A percentile compares a stretch with the other conserved stretches of the same genome.
phyloP scores from a whole-genome alignment of 2,888 invertebrate genomes.

The Eudasyphora cyanicolor region DNA sequence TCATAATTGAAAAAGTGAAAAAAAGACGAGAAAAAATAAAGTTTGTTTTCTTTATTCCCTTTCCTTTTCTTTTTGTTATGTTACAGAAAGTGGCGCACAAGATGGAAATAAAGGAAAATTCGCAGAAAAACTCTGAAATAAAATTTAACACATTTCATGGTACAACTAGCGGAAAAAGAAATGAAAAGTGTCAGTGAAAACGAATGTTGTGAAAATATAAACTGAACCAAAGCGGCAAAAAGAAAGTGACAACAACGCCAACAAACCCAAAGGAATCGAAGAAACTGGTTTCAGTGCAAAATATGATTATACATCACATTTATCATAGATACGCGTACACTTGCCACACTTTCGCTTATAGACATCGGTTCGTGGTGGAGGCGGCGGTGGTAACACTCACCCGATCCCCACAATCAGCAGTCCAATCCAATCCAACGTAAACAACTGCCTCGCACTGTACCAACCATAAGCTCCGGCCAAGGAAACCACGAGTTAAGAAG shows the following conservation, averaged over 20 bases:
- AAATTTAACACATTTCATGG: constrained; percentile 45
- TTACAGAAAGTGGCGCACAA: constrained; percentile 31
- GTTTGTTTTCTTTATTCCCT: constrained; percentile 61
- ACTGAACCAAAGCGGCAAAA: constrained; percentile 33
- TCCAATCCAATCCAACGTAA: background rate
- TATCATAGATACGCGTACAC: constrained; percentile 43
- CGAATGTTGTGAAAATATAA: constrained; percentile 32
- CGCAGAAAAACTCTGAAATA: constrained; percentile 23
- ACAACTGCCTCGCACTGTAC: constrained; percentile 41
- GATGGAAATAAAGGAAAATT: constrained; percentile 12
- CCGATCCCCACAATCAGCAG: too few relatives aligned
- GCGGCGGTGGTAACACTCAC: background rate
- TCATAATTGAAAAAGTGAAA: constrained; percentile 47
- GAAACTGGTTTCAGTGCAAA: constrained; percentile 30
- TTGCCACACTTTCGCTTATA: background rate
- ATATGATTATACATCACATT: constrained; percentile 51
- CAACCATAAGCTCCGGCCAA: constrained; percentile 28
- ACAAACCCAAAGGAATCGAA: constrained; percentile 1
- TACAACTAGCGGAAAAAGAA: constrained; percentile 48
- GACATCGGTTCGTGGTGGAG: too few relatives aligned
- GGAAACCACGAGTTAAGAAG: constrained; percentile 20
- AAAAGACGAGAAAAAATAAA: constrained; percentile 16
- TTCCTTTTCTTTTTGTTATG: constrained; percentile 9
- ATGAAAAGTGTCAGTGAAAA: constrained; percentile 48
- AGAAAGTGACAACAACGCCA: background rate